Evolutionary conservation across 2,797 vertebrate species (phyloP).

Genomic region (Hemibagrus guttatus): DNA sequence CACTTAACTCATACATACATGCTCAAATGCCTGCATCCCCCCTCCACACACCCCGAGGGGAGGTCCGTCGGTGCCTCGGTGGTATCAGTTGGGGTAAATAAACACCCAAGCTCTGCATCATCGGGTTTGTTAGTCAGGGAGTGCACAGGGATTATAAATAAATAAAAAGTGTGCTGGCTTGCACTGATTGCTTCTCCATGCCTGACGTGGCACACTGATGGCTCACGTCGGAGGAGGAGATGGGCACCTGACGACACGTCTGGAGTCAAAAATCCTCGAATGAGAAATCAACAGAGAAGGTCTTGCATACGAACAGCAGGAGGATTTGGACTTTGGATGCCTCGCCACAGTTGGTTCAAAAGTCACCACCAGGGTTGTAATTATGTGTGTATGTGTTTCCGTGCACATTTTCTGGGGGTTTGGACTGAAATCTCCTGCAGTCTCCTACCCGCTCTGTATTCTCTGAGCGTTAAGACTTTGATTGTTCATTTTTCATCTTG

Average conservation of each 20-base stretch:
- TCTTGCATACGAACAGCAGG: slow-evolving; percentile 64
- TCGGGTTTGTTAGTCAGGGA: slow-evolving; percentile 69
- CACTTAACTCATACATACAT: slow-evolving; percentile 38
- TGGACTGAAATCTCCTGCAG: neutral
- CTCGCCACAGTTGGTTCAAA: slow-evolving; percentile 59
- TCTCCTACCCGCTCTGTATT: neutral
- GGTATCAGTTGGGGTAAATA: slow-evolving; percentile 54
- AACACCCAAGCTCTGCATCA: slow-evolving; percentile 64
- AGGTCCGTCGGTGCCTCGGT: slow-evolving; percentile 52
- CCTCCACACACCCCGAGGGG: slow-evolving; percentile 53
- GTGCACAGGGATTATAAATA: slow-evolving; percentile 71
- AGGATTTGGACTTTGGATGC: slow-evolving; percentile 55
- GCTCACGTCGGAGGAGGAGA: slow-evolving; percentile 67
- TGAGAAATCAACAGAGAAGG: slow-evolving; percentile 70
- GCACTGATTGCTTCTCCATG: slow-evolving; percentile 77
- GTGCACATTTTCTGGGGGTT: neutral
- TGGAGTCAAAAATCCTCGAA: slow-evolving; percentile 72
- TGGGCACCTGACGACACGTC: slow-evolving; percentile 75
- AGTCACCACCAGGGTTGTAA: neutral
- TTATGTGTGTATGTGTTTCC: neutral
- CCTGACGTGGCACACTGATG: slow-evolving; percentile 77
- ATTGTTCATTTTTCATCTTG: slow-evolving; percentile 63
- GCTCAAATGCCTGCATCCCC: slow-evolving; percentile 8
- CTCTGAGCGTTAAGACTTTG: slow-evolving; percentile 57
- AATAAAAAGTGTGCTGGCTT: slow-evolving; percentile 54